Conservation (phyloP, 2,797 vertebrate genomes). For the Tapera naevia region DNA sequence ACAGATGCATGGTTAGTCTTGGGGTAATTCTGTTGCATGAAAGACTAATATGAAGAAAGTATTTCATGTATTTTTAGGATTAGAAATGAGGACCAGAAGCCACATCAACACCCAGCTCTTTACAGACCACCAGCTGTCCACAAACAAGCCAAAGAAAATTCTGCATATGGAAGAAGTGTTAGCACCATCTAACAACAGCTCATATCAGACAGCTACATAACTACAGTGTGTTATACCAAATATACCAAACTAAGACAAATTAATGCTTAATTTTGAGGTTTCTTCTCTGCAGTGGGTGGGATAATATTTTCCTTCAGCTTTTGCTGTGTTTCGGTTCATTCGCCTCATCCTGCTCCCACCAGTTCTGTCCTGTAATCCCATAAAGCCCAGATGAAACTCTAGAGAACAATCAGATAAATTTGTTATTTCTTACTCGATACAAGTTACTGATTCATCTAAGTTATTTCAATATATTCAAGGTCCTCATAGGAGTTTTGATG, state of each 20-base stretch:
- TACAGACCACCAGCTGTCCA: not conserved
- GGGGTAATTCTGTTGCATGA: not conserved
- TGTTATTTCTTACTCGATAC: not conserved
- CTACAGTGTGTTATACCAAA: not conserved
- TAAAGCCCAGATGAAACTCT: not conserved
- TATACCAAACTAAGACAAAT: not conserved
- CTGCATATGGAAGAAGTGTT: not conserved
- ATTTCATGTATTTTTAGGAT: not conserved
- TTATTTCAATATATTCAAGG: not conserved
- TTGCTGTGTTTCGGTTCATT: not conserved
- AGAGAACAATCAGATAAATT: not conserved
- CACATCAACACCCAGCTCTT: not conserved
- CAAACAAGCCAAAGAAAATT: not conserved
- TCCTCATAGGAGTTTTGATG: not conserved
- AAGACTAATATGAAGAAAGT: not conserved
- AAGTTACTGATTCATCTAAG: not conserved
- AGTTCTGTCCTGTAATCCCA: fast-evolving
- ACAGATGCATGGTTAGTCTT: not conserved
- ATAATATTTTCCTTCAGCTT: not conserved
- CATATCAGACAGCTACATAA: not conserved
- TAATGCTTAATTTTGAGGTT: not conserved
- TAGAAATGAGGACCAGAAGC: not conserved
- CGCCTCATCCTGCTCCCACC: not conserved
- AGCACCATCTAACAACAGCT: not conserved
- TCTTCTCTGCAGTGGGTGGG: not conserved